These are phyloP conservation scores for Drosophila subsilvestris DNA, from an alignment of 2,888 invertebrate genomes.

Conservation along the genomic window DNA sequence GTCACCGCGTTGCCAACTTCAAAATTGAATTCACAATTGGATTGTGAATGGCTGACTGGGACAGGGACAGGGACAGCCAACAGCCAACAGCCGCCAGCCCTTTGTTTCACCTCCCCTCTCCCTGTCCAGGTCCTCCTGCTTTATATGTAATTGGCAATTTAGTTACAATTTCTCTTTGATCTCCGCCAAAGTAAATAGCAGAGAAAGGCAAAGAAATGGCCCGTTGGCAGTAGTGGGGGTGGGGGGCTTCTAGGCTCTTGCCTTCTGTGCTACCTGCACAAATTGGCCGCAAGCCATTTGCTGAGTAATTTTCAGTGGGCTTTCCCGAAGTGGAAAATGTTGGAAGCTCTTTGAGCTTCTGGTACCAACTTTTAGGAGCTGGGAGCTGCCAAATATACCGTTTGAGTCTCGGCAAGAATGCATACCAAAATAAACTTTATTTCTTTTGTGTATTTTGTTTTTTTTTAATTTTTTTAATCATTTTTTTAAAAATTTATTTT, in stretches of 20 bases:
- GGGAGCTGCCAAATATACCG: neutral
- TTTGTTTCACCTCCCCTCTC: constrained; percentile 58
- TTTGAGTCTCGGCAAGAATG: neutral
- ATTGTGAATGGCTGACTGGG: constrained; percentile 65
- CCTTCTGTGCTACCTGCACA: constrained; percentile 61
- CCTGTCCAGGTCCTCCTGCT: constrained; percentile 42
- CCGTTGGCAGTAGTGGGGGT: constrained; percentile 19
- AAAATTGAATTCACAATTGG: constrained; percentile 78
- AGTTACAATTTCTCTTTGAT: constrained; percentile 77
- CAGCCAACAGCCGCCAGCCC: constrained; percentile 21
- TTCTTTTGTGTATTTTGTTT: too few relatives aligned
- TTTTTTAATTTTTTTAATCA: too few relatives aligned
- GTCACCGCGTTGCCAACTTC: constrained; percentile 65
- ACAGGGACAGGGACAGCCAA: constrained; percentile 32
- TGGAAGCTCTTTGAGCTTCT: constrained; percentile 11
- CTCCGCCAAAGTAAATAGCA: constrained; percentile 51
- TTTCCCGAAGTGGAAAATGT: constrained; percentile 49
- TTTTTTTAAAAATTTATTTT: too few relatives aligned
- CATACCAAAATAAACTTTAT: too few relatives aligned
- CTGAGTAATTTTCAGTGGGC: constrained; percentile 61
- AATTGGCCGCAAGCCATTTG: constrained; percentile 65
- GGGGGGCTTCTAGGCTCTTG: constrained; percentile 18
- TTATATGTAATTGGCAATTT: constrained; percentile 80
- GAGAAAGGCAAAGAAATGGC: constrained; percentile 18
- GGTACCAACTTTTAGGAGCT: neutral